Percentiles rank a stretch among this genome's conserved stretches.
phyloP scores from a whole-genome alignment of 2,888 invertebrate species.

The Watsonalla binaria region DNA sequence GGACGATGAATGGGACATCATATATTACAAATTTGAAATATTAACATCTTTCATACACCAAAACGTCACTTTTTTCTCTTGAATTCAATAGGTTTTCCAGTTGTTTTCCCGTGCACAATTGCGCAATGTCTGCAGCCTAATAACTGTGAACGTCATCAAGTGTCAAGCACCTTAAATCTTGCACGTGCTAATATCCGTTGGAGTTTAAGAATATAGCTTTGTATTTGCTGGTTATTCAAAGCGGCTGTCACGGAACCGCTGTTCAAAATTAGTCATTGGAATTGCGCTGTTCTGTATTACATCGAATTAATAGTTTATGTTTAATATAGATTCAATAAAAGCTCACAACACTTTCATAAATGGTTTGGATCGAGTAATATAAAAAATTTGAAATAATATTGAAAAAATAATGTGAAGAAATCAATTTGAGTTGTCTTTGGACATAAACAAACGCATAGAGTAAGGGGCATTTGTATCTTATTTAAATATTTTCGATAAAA shows the following conservation, averaged over 20 bases:
- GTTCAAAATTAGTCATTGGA: constrained; percentile 59
- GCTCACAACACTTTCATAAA: constrained; percentile 29
- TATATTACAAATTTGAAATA: too few species aligned
- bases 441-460: too few species aligned
- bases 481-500: too few species aligned
- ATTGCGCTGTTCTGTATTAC: constrained; percentile 51
- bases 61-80: too few species aligned
- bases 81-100: too few species aligned
- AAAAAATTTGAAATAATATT: too few species aligned
- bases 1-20: too few species aligned
- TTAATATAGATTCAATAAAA: constrained; percentile 36
- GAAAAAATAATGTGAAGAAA: too few species aligned
- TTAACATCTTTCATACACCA: too few species aligned
- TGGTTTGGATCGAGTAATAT: constrained; percentile 18
- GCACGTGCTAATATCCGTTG: constrained; percentile 23
- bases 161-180: constrained; percentile 25
- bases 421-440: too few species aligned
- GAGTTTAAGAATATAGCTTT: constrained; percentile 25
- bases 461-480: too few species aligned
- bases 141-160: constrained; percentile 16
- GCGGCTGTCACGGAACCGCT: constrained; percentile 56
- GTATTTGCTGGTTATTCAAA: constrained; percentile 46
- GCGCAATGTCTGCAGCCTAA: constrained; percentile 4
- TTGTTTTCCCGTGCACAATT: neutral
- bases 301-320: constrained; percentile 50